Conservation (phyloP, 53 echinoderm and acorn worm genomes). For the Henricia sp. region DNA sequence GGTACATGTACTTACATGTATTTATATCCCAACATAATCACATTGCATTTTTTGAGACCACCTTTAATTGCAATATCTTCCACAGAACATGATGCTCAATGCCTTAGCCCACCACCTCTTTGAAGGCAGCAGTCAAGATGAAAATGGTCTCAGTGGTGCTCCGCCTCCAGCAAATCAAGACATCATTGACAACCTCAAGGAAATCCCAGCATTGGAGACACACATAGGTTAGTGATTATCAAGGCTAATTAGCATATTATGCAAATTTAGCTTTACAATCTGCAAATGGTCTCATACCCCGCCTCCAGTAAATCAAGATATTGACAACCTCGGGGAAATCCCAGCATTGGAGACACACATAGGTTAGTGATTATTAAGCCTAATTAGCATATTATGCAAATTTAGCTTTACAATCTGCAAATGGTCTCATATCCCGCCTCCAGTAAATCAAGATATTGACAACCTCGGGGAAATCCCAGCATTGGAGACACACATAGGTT, state of each 20-base stretch:
- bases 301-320: conserved; percentile 76
- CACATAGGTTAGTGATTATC: conserved; percentile 67
- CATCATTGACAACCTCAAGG: conserved; percentile 73
- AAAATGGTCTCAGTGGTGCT: conserved; percentile 53
- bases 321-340: conserved; percentile 68
- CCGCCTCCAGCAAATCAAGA: conserved; percentile 84
- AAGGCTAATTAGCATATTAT: no score
- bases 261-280: no score
- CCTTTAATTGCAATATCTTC: no score
- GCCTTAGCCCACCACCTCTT: conserved; percentile 82
- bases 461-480: conserved; percentile 56
- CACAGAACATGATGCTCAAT: conserved; percentile 83
- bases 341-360: conserved; percentile 48
- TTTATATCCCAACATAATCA: no score
- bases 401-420: neutral
- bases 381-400: no score
- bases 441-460: conserved; percentile 77
- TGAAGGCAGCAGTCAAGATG: conserved; percentile 41
- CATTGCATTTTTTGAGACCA: no score
- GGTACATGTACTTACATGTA: no score
- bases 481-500: conserved; percentile 56
- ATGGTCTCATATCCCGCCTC: conserved; percentile 69
- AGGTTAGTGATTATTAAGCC: no score
- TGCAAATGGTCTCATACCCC: conserved; percentile 57
- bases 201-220: conserved; percentile 29